Evolutionary conservation across 2,888 invertebrate genomes (phyloP).

Genomic region (Harpagoxenus sublaevis): DNA sequence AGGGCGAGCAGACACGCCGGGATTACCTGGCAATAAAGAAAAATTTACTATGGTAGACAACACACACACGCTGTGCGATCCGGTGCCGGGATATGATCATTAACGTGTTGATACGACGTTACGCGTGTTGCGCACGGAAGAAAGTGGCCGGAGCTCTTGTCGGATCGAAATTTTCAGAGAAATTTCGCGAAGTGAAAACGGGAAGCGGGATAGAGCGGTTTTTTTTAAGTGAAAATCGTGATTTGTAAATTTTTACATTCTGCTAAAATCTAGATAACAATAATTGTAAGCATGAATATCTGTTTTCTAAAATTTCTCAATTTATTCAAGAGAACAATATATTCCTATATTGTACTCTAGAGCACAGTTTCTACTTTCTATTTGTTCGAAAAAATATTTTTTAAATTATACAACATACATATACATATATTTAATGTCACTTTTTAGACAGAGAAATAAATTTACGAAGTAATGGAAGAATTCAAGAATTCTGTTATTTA

Average conservation of each 20-base stretch:
- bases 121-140: slow-evolving; percentile 50
- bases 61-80: neutral
- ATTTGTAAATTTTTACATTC: neutral
- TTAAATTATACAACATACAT: no score
- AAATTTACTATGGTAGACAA: slow-evolving; percentile 15
- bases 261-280: neutral
- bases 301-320: slow-evolving; percentile 22
- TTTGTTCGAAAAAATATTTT: neutral
- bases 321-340: neutral
- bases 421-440: no score
- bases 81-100: slow-evolving; percentile 1
- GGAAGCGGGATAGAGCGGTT: neutral
- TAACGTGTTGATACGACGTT: slow-evolving; percentile 52
- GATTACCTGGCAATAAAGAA: slow-evolving; percentile 77
- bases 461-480: neutral
- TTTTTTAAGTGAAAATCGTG: slow-evolving; percentile 17
- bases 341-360: neutral
- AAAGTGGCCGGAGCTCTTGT: slow-evolving; percentile 21
- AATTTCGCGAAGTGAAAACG: slow-evolving; percentile 37
- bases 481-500: slow-evolving; percentile 4
- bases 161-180: slow-evolving; percentile 32
- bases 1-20: slow-evolving; percentile 80
- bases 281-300: neutral
- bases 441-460: neutral
- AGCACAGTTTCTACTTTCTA: neutral